Evolutionary conservation across 2,888 invertebrate genomes (phyloP), one percentile per base, ranked within the genome.

Genomic region (Amblyteles armatorius): DNA sequence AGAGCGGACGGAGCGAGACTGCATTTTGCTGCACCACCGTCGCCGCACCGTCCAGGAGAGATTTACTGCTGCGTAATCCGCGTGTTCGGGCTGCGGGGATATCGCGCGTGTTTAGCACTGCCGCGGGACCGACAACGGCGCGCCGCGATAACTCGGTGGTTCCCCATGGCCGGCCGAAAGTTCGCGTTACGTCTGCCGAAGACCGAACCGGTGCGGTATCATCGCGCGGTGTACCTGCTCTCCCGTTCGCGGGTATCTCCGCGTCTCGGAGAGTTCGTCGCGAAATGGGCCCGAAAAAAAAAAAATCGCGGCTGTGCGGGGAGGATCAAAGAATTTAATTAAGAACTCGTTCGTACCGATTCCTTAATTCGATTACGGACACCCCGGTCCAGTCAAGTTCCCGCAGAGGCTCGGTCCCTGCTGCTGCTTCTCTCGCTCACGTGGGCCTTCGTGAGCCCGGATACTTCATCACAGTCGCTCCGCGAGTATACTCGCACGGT

Each of bases 311-410:
- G 16, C 68, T 63, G 63, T 19, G 82, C 79, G 79, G 71, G 29
- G 57, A 71, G 65, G 77, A 84, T 86, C 80, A 82, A 85, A 83
- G 84, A 86, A 86, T 86, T 86, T 87, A 87, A 88, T 88, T 87
- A 86, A 88, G 87, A 88, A 88, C 82, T 86, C 81, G 82, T 79
- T 79, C 71, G 83, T 77, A 84, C 67, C 80, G 84, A 87, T 87
- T 87, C 68, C 79, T 86, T 85, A 86, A 88, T 88, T 88, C 85
- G 86, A 87, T 88, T 87, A 86, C 82, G 63, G 60, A 82, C 76
- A 79, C 81, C 78, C 81, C 78, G 78, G 48, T 52, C 69, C 73
- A 69, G 36, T 52, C 67, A 68, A 16, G 16, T 36, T 50, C 74
- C 76, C 69, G 72, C 69, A 16, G 16, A 16, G 50, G 52, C 40